Conservation (phyloP, 2,888 invertebrate genomes). For the Sipunculus nudus region DNA sequence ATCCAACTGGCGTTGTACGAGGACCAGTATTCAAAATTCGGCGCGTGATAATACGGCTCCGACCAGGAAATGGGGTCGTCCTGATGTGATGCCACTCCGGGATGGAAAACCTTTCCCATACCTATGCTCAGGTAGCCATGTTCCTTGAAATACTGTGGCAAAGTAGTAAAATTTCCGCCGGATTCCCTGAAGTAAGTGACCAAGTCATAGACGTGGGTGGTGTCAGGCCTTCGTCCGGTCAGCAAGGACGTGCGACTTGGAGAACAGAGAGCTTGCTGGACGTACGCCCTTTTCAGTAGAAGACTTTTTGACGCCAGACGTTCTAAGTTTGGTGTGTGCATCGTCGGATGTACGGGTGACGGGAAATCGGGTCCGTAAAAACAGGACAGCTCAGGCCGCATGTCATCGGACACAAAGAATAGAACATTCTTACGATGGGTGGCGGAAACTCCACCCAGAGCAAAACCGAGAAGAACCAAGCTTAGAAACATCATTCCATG, state of each 20-base stretch:
- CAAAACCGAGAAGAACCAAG: no score
- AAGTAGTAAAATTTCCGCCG: no score
- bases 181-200: no score
- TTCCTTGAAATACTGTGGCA: no score
- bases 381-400: constrained; percentile 36
- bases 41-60: constrained; percentile 37
- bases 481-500: no score
- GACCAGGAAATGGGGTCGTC: constrained; percentile 49
- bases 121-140: no score
- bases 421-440: constrained; percentile 38
- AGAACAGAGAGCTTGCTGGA: constrained; percentile 28
- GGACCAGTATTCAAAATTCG: constrained; percentile 17
- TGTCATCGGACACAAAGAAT: constrained; percentile 34
- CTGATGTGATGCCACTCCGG: constrained; percentile 70
- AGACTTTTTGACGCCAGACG: constrained; percentile 32
- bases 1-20: constrained; percentile 38
- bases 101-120: not conserved
- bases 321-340: constrained; percentile 36
- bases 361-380: constrained; percentile 31
- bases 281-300: constrained; percentile 30
- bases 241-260: no score
- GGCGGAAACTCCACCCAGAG: no score
- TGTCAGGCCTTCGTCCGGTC: no score
- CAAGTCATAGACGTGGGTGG: no score
- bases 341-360: constrained; percentile 32